These are phyloP conservation scores for Halictus quadricinctus DNA, from an alignment of 2,888 invertebrate genomes.

Conservation along the genomic window DNA sequence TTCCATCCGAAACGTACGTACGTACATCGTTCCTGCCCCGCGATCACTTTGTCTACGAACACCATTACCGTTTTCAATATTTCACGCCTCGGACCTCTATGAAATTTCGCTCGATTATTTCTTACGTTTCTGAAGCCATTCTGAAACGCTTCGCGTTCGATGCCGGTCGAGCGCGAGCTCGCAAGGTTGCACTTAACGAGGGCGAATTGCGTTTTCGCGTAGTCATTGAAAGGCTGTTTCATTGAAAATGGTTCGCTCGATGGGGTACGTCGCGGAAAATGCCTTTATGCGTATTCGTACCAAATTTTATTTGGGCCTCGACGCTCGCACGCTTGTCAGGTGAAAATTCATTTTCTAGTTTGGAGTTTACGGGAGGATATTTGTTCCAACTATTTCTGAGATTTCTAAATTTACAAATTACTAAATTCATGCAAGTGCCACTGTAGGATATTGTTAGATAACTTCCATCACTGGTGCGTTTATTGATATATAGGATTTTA, in stretches of 20 bases:
- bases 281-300: not conserved
- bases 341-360: no score
- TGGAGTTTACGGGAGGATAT: not conserved
- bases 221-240: not conserved
- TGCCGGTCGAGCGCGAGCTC: not conserved
- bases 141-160: not conserved
- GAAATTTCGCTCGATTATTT: not conserved
- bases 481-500: no score
- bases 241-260: not conserved
- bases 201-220: constrained; percentile 3
- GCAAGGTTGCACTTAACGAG: not conserved
- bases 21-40: not conserved
- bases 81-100: not conserved
- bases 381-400: not conserved
- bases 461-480: no score
- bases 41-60: not conserved
- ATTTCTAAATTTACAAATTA: not conserved
- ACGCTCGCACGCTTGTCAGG: not conserved
- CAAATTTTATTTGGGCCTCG: not conserved
- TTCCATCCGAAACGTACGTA: not conserved
- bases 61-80: not conserved
- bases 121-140: not conserved
- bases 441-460: no score
- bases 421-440: not conserved
- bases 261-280: not conserved